Conservation (phyloP, 2,888 invertebrate genomes). For the Gymnoscelis rufifasciata region DNA sequence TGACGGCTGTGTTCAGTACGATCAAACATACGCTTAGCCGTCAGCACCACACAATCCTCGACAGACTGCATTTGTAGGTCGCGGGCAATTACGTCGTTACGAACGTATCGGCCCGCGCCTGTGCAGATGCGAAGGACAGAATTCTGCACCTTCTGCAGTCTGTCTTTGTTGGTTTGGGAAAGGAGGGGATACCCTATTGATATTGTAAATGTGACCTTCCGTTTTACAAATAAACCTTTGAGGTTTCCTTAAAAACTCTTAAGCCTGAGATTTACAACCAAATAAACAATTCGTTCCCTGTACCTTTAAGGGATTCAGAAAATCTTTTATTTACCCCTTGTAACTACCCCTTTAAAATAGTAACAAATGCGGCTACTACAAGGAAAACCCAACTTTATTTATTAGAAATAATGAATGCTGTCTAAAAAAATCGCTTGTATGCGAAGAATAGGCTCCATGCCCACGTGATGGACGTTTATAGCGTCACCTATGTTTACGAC, state of each 20-base stretch:
- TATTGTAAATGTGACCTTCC: background rate
- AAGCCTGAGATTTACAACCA: background rate
- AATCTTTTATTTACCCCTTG: conserved; percentile 49
- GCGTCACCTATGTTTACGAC: background rate
- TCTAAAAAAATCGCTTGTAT: background rate
- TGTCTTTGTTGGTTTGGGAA: no score
- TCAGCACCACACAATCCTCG: no score
- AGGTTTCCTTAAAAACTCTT: background rate
- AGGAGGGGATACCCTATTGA: background rate
- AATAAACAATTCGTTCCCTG: conserved; percentile 42
- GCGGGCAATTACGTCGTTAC: no score
- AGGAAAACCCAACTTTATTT: background rate
- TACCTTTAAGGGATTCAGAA: conserved; percentile 39
- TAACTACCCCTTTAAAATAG: conserved; percentile 42
- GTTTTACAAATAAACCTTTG: background rate
- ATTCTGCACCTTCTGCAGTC: no score
- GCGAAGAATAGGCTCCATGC: background rate
- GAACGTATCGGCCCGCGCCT: no score
- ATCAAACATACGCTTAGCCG: no score
- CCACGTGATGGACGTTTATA: conserved; percentile 1
- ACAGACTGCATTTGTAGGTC: no score
- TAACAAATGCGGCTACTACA: background rate
- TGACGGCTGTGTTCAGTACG: no score
- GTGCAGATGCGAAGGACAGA: no score
- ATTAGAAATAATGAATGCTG: background rate